A percentile compares a stretch with the other conserved stretches of the same genome.
These are phyloP conservation scores for Drosophila kikkawai DNA, from an alignment of 1,140 invertebrate species.

Conservation along the genomic window DNA sequence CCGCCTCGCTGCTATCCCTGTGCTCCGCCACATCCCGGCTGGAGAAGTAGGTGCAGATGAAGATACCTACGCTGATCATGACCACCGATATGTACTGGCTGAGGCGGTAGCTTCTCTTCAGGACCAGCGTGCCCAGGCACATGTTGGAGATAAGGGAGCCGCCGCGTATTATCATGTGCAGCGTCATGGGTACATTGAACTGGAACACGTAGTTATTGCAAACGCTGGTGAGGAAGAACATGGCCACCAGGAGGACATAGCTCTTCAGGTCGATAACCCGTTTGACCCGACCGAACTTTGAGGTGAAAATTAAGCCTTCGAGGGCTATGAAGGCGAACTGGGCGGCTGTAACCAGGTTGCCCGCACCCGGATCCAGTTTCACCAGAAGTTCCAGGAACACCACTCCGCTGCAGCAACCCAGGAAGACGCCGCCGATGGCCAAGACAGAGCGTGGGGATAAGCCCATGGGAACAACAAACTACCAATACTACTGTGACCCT, in stretches of 20 bases:
- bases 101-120: conserved; percentile 93
- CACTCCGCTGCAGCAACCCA: conserved; percentile 96
- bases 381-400: conserved; percentile 95
- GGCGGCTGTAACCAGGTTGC: conserved; percentile 96
- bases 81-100: conserved; percentile 97
- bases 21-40: conserved; percentile 33
- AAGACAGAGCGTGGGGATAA: conserved; percentile 45
- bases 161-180: conserved; percentile 99
- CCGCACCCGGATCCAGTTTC: conserved; percentile 95
- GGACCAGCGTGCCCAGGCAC: conserved; percentile 95
- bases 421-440: conserved; percentile 87
- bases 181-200: conserved; percentile 98
- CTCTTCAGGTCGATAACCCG: conserved; percentile 90
- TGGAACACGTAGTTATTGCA: conserved; percentile 98
- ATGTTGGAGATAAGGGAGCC: conserved; percentile 98
- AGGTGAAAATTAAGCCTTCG: conserved; percentile 96
- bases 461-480: neutral
- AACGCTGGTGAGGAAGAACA: conserved; percentile 97
- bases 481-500: conserved; percentile 13
- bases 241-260: conserved; percentile 93
- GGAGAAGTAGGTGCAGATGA: conserved; percentile 96
- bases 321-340: conserved; percentile 96
- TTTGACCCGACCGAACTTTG: conserved; percentile 92
- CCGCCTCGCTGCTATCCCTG: neutral
- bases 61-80: conserved; percentile 97